Percentiles rank a stretch among this genome's conserved stretches.
These are phyloP conservation scores for Deilephila porcellus DNA, from an alignment of 2,888 invertebrate genomes.

Conservation along the genomic window DNA sequence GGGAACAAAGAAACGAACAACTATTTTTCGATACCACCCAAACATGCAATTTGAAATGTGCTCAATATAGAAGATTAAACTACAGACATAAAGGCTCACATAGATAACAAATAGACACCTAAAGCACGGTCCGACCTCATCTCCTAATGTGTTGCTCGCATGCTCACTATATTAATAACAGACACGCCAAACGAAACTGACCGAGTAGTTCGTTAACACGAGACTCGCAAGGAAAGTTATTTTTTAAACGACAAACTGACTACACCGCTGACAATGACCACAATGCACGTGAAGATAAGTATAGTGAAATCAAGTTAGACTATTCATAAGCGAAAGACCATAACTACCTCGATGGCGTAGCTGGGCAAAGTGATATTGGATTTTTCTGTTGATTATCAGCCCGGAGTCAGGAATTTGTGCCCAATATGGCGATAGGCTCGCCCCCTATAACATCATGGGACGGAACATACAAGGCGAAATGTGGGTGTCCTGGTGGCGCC, in stretches of 20 bases:
- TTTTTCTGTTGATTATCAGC: too few relatives aligned
- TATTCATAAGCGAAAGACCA: too few relatives aligned
- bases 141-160: slow-evolving; percentile 54
- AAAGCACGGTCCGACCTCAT: slow-evolving; percentile 41
- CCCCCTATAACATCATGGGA: too few relatives aligned
- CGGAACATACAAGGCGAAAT: too few relatives aligned
- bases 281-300: too few relatives aligned
- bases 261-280: too few relatives aligned
- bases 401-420: too few relatives aligned
- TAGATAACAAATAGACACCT: slow-evolving; percentile 14
- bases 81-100: slow-evolving; percentile 8
- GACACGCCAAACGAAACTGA: slow-evolving; percentile 51
- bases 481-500: too few relatives aligned
- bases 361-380: too few relatives aligned
- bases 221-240: not conserved
- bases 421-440: too few relatives aligned
- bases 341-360: too few relatives aligned
- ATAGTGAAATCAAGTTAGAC: too few relatives aligned
- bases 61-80: slow-evolving; percentile 2
- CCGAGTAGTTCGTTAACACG: slow-evolving; percentile 45
- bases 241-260: not conserved
- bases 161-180: slow-evolving; percentile 52
- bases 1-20: not conserved
- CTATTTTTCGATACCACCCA: not conserved
- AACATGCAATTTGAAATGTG: not conserved